A percentile compares a stretch with the other conserved stretches of the same genome.
Evolutionary conservation across 2,888 invertebrate species (phyloP).

Genomic region (Crossocerus cetratus): DNA sequence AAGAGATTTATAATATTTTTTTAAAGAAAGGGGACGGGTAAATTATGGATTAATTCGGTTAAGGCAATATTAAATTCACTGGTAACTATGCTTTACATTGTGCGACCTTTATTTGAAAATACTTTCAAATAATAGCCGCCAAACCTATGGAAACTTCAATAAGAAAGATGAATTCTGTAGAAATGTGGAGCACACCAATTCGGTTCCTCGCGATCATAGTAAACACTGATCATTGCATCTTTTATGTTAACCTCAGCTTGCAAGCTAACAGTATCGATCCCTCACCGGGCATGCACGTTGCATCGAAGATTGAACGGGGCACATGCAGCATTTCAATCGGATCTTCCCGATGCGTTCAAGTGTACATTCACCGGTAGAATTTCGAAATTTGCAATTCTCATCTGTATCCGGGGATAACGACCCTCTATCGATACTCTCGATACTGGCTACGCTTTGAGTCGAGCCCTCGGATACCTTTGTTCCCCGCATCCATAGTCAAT

Average conservation of each 20-base stretch:
- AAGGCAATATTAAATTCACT: too few species aligned
- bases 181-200: slow-evolving; percentile 49
- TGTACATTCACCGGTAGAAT: slow-evolving; percentile 34
- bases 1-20: too few species aligned
- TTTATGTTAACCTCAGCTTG: slow-evolving; percentile 49
- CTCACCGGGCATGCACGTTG: slow-evolving; percentile 10
- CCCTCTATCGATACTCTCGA: too few species aligned
- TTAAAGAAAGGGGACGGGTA: too few species aligned
- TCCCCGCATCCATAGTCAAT: too few species aligned
- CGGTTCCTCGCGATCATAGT: slow-evolving; percentile 10
- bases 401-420: slow-evolving; percentile 13
- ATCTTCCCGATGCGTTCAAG: slow-evolving; percentile 36
- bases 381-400: slow-evolving; percentile 65
- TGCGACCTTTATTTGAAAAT: too few species aligned
- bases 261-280: slow-evolving; percentile 31
- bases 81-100: too few species aligned
- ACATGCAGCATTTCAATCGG: slow-evolving; percentile 60
- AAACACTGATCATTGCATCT: slow-evolving; percentile 49
- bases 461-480: too few species aligned
- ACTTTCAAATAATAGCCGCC: too few species aligned
- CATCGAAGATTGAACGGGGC: slow-evolving; percentile 39
- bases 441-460: too few species aligned
- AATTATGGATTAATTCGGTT: too few species aligned
- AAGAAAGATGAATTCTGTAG: slow-evolving; percentile 29
- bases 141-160: slow-evolving; percentile 15